Conservation (phyloP, 2,113 vertebrate species). For the Regulus satrapa region DNA sequence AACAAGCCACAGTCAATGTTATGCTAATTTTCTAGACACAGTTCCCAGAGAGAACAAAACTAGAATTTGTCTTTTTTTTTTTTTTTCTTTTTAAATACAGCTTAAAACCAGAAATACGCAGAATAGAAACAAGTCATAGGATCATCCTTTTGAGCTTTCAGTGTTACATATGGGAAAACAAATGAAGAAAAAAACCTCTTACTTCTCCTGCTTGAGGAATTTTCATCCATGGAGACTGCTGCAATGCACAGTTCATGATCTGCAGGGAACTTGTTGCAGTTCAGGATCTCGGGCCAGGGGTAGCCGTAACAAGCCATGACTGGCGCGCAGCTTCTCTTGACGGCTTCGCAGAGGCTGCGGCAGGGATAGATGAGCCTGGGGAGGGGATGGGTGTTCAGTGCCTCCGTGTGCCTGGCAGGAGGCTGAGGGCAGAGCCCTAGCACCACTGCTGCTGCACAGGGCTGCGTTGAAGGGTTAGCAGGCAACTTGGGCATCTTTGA, state of each 20-base stretch:
- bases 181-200: background rate
- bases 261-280: slow-evolving; percentile 78
- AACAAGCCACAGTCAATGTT: background rate
- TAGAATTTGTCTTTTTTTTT: background rate
- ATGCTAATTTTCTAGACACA: background rate
- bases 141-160: background rate
- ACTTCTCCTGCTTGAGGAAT: slow-evolving; percentile 59
- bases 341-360: slow-evolving; percentile 78
- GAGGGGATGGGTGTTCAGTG: background rate
- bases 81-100: background rate
- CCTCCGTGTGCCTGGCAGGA: background rate
- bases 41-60: background rate
- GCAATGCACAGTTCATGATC: slow-evolving; percentile 82
- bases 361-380: slow-evolving; percentile 80
- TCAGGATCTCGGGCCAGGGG: slow-evolving; percentile 82
- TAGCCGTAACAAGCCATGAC: slow-evolving; percentile 83
- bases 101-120: background rate
- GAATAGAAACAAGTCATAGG: background rate
- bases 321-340: slow-evolving; percentile 81
- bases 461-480: background rate
- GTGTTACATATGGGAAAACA: background rate
- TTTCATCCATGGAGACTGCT: slow-evolving; percentile 63
- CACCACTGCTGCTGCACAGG: background rate
- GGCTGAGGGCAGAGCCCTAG: background rate
- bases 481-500: background rate